Base-by-base conservation (phyloP, 2,797 vertebrate species). In the Salarias fasciatus region DNA sequence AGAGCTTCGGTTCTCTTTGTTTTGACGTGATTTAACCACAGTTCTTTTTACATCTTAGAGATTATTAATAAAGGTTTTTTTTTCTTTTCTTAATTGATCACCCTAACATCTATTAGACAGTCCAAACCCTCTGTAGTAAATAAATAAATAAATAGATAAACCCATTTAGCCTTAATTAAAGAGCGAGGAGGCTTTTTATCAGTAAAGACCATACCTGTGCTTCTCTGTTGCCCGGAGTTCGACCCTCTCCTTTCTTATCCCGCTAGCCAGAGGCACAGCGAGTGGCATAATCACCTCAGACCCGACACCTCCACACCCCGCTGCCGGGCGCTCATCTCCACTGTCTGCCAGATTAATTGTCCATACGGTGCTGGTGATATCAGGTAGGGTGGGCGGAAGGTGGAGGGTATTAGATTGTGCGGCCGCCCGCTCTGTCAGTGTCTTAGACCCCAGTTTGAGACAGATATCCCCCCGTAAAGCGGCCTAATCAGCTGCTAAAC, bases 261-360 rank as follows among this genome's bases (percentile, higher is more conserved):
- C 73, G 79, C 86, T 83, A 85, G 59, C 70, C 43, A 54, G 40
- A 67, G 65, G 63, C 77, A 71, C 79, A 83, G 82, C 69, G 51
- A 86, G 86, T 76, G 80, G 81, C 69, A 72, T 86, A 82, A 83
- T 88, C 80, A 83, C 56, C 63, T 69, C 66, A 84, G 65, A 75
- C 76, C 73, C 76, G 58, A 80, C 86, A 82, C 81, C 72, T 85
- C 78, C 62, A 66, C 69, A 77, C 67, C 69, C 38, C 60, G 77
- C 71, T 71, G 76, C 59, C 64, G 36, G 80, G 73, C 55, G 64
- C 63, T 80, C 77, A 75, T 77, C 71, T 73, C 59, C 60, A 72
- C 59, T 77, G 82, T 85, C 85, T 83, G 79, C 61, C 56, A 80
- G 86, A 89, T 88, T 90, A 88, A 83, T 82, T 79, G 83, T 66